Evolutionary conservation across 2,113 vertebrate genomes (phyloP), one percentile per base, ranked within the genome.

Genomic region (Ornithorhynchus anatinus): DNA sequence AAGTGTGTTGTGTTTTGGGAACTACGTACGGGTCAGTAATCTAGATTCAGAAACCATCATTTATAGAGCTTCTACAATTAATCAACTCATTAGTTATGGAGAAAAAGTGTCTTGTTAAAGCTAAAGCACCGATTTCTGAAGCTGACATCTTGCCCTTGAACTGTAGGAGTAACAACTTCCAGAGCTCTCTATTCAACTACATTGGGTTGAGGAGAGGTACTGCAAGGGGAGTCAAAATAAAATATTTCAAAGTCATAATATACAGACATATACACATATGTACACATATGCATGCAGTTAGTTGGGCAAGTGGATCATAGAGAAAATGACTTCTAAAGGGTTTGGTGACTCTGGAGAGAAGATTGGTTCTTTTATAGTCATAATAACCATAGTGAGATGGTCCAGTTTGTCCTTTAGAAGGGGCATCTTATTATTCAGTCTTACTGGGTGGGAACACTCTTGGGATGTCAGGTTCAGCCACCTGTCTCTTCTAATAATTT

Each of bases 1-100:
- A 85, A 77, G 71, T 84, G 73, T 11, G 0, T 25, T 0, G 56
- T 68, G 66, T 38, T 83, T 84, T 84, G 79, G 48, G 54, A 86
- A 40, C 61, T 56, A 15, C 57, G 59, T 59, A 40, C 80, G 69
- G 73, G 50, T 83, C 76, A 86, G 59, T 76, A 77, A 79, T 65
- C 77, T 60, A 75, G 76, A 79, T 69, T 32, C 59, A 75, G 72
- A 70, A 45, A 43, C 0, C 1, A 76, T 45, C 39, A 3, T 88
- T 88, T 75, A 39, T 25, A 51, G 27, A 54, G 32, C 13, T 58
- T 52, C 78, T 20, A 74, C 27, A 88, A 73, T 84, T 80, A 84
- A 84, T 88, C 61, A 72, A 51, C 53, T 78, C 53, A 88, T 89
- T 91, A 84, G 84, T 86, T 83, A 82, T 75, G 60, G 37, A 83